Evolutionary conservation across 1,140 invertebrate species (phyloP).

Genomic region (Drosophila sechellia): DNA sequence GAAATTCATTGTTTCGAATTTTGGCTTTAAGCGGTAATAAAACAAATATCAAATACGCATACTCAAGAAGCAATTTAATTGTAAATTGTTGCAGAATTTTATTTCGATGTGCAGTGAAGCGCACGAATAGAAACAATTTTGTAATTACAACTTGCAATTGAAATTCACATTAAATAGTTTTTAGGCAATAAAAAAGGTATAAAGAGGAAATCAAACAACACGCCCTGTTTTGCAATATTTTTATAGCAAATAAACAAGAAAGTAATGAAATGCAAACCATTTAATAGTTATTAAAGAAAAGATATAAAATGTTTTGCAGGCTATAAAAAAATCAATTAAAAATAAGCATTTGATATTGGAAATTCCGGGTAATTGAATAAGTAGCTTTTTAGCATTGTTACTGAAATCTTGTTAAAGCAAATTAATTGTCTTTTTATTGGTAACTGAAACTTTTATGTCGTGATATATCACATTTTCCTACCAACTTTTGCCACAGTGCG

Average conservation of each 20-base stretch:
- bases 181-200: background rate
- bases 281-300: background rate
- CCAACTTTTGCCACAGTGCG: constrained; percentile 7
- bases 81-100: background rate
- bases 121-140: background rate
- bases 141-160: background rate
- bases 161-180: constrained; percentile 1
- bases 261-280: background rate
- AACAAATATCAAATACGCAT: background rate
- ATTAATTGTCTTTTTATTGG: background rate
- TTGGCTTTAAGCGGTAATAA: background rate
- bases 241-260: background rate
- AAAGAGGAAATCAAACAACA: background rate
- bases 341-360: background rate
- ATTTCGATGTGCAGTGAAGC: background rate
- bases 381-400: background rate
- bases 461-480: background rate
- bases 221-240: background rate
- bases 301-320: background rate
- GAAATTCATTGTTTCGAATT: background rate
- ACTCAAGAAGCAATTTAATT: background rate
- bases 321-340: background rate
- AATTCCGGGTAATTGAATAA: background rate
- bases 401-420: background rate
- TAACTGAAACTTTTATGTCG: background rate